Base-by-base conservation (phyloP, 2,797 vertebrate species). In the Myoxocephalus aenaeus region DNA sequence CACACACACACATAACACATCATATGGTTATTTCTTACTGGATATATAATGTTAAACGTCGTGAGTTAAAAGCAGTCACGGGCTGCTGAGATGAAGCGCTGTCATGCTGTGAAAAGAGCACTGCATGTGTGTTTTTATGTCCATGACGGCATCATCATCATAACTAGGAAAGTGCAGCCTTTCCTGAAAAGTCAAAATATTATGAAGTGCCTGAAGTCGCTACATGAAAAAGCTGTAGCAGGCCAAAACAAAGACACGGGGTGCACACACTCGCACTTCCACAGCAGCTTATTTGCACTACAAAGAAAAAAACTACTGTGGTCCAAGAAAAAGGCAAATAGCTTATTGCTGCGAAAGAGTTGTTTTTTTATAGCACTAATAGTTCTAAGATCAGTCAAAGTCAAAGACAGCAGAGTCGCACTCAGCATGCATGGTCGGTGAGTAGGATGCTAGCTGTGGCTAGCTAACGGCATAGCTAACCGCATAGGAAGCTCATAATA, bases 111-210 rank as follows among this genome's bases (percentile, higher is more conserved):
- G 75, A 72, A 56, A 48, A 81, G 36, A 73, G 63, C 40, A 0
- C 57, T 29, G 74, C 64, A 29, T 78, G 71, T 56, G 65, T 59
- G 54, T 36, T 79, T 70, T 82, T 70, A 77, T 57, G 32, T 59
- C 65, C 27, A 56, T 70, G 75, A 62, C 80, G 66, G 79, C 79
- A 50, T 74, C 54, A 56, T 29, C 29, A 29, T 42, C 57, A 54
- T 42, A 70, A 62, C 66, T 42, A 61, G 65, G 56, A 61, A 70
- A 82, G 70, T 32, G 61, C n/a, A 69, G 51, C 36, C 53, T 73
- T 77, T 61, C 53, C 75, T 77, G 29, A 65, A 74, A 74, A 70
- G 61, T 77, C 46, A 20, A 72, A 75, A 72, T 70, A 73, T 69
- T 65, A 69, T 73, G 46, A 73, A 76, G 67, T 25, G 57, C 25